A percentile compares a stretch with the other conserved stretches of the same genome.
Evolutionary conservation across 1,140 invertebrate genomes (phyloP).

Genomic region (Grapholita molesta): DNA sequence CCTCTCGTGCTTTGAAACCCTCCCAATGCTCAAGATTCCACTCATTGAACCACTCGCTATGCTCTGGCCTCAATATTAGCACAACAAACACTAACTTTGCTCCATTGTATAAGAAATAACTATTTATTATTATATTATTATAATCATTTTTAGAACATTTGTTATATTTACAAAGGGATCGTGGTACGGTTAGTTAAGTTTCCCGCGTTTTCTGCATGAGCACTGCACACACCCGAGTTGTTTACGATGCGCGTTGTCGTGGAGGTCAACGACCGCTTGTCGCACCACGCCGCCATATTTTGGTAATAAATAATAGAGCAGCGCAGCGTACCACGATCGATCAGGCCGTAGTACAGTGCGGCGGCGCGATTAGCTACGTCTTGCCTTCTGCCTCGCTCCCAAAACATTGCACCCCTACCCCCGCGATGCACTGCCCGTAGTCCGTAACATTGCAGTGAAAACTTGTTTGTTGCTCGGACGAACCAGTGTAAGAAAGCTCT

Average conservation of each 20-base stretch:
- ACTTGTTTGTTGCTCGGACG: background rate
- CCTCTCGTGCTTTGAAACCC: too few species aligned
- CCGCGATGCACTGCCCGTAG: background rate
- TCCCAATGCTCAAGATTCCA: too few species aligned
- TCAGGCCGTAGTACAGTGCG: constrained; percentile 55
- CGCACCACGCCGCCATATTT: constrained; percentile 72
- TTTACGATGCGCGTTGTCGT: constrained; percentile 63
- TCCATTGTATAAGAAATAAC: too few species aligned
- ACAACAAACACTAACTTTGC: too few species aligned
- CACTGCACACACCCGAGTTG: constrained; percentile 39
- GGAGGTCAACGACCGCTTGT: constrained; percentile 60
- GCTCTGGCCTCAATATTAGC: too few species aligned
- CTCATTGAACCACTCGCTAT: too few species aligned
- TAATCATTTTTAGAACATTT: too few species aligned
- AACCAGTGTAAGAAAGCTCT: background rate
- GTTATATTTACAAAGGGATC: too few species aligned
- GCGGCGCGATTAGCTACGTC: constrained; percentile 43
- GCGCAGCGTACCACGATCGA: constrained; percentile 69
- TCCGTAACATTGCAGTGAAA: background rate
- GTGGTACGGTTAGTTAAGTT: background rate
- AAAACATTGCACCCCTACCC: constrained; percentile 63
- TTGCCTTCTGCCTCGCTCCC: constrained; percentile 35
- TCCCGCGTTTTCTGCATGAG: constrained; percentile 6
- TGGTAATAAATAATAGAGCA: constrained; percentile 73
- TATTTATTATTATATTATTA: too few species aligned